Base-by-base conservation (phyloP, 2,113 vertebrate species). In the Cyprinodon brontotheroides region DNA sequence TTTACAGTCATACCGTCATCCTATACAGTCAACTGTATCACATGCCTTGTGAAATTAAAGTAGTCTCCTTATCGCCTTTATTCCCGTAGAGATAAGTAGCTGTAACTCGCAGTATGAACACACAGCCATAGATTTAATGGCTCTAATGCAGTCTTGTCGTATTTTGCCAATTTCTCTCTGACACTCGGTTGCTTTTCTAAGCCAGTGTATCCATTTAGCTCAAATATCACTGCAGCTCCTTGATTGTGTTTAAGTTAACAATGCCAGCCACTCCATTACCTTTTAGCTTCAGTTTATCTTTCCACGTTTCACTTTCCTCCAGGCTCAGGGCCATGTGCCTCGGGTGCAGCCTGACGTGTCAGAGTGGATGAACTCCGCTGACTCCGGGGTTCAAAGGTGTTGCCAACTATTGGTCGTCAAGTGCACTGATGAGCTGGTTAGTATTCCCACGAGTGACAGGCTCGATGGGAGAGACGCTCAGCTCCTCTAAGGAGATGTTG, bases 391-490 rank as follows among this genome's bases (percentile, higher is more conserved):
- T 81, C 65, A 77, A 79, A 80, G 82, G 77, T 81, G 78, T 48
- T 53, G 76, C 71, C 65, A 74, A 67, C 70, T 77, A 82, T 80
- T 80, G 77, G 60, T 80, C 77, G 61, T 85, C 78, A 89, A 86
- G 82, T 83, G 90, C 82, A 72, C 71, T 77, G 81, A 88, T 85
- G 86, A 90, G 90, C 88, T 87, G 78, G 74, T 92, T 91, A 88
- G 85, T 87, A 87, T 90, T 91, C 89, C 48, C 38, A 39, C 6
- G 17, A 65, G 72, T 71, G 81, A 89, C 77, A 74, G 37, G 48
- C 69, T 78, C 70, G 14, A 40, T 38, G 61, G 64, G 81, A 57
- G 65, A 15, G 65, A 45, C 53, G 67, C 75, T 77, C 14, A 14
- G 13, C 65, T 78, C n/a, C 68, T 77, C 1, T 75, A 38, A 63